Conservation (phyloP, 2,113 vertebrate genomes). For the Brienomyrus brachyistius region DNA sequence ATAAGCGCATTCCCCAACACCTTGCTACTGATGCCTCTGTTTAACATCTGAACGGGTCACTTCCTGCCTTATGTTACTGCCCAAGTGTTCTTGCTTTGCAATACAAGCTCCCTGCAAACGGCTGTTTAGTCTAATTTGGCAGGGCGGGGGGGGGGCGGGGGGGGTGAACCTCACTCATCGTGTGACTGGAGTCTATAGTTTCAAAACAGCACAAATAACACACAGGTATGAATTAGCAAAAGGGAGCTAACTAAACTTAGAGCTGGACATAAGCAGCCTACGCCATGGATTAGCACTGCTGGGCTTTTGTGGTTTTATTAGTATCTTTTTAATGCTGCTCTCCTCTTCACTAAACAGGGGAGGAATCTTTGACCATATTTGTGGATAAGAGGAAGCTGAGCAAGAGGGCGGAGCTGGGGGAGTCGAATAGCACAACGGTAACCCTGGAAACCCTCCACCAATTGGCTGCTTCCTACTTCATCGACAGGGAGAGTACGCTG, state of each 20-base stretch:
- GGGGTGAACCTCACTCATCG: background rate
- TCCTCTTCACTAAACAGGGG: conserved; percentile 55
- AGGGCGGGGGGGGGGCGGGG: no score
- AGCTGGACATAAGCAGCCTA: background rate
- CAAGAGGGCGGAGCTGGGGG: conserved; percentile 42
- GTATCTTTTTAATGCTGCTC: conserved; percentile 33
- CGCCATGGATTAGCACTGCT: conserved; percentile 45
- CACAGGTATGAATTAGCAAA: background rate
- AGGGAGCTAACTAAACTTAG: background rate
- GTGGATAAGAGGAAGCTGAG: conserved; percentile 69
- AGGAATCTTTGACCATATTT: conserved; percentile 72
- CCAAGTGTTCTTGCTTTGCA: background rate
- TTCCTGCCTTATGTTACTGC: background rate
- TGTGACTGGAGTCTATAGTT: background rate
- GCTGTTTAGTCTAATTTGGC: background rate
- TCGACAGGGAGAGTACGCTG: conserved; percentile 67
- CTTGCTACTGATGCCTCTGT: background rate
- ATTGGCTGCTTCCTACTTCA: conserved; percentile 72
- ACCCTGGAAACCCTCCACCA: conserved; percentile 68
- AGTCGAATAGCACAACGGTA: conserved; percentile 48
- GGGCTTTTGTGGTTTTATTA: background rate
- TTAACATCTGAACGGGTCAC: background rate
- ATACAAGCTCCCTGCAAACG: background rate
- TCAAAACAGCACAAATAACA: background rate
- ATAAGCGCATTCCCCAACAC: no score